Evolutionary conservation across 2,888 invertebrate species (phyloP).

Genomic region (Limnephilus rhombicus): DNA sequence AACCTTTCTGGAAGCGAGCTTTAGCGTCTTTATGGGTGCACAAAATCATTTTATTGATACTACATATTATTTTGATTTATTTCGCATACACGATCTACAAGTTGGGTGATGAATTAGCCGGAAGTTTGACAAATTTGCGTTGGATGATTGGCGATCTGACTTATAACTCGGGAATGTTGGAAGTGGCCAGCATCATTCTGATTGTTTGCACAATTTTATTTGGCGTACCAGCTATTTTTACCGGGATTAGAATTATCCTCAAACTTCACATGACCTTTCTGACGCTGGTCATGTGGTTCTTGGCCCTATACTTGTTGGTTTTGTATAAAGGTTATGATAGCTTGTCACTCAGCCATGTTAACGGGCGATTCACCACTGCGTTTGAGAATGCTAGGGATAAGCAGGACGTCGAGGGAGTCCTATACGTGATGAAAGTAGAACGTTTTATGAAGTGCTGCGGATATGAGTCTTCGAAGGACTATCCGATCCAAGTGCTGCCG

Average conservation of each 20-base stretch:
- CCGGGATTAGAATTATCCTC: neutral
- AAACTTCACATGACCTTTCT: neutral
- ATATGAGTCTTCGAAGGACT: neutral
- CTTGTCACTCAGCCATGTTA: neutral
- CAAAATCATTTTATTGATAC: neutral
- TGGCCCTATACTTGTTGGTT: neutral
- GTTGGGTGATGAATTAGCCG: neutral
- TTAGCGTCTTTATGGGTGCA: neutral
- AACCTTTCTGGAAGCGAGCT: neutral
- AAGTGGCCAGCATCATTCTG: neutral
- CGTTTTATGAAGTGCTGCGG: constrained; percentile 14
- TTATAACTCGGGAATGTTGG: neutral
- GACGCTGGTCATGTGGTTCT: neutral
- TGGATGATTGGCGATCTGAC: neutral
- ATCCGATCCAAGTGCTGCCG: neutral
- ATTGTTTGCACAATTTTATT: neutral
- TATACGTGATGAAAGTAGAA: neutral
- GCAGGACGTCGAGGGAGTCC: neutral
- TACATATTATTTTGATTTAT: neutral
- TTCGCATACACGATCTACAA: neutral
- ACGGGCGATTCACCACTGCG: neutral
- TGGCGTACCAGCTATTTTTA: neutral
- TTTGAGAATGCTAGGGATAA: neutral
- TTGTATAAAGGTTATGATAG: neutral
- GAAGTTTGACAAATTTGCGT: neutral